These are phyloP conservation scores for Holothuria glaberrima DNA, from an alignment of 35 echinoderm and acorn worm species.

Conservation along the genomic window DNA sequence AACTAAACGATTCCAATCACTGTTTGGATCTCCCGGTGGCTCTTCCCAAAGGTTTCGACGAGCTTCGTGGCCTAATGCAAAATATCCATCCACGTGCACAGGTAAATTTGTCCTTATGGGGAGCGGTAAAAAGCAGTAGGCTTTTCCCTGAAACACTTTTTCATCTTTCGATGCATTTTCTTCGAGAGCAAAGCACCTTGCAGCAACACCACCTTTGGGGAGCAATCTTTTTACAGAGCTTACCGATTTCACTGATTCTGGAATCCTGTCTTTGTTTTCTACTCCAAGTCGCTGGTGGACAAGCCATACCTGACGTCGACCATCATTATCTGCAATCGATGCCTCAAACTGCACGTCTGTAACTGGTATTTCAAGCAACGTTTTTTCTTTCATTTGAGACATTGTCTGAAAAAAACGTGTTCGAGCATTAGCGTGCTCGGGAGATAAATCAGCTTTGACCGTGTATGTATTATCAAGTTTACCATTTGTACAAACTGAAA, in stretches of 20 bases:
- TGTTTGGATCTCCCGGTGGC: neutral
- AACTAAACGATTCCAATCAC: neutral
- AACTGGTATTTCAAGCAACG: neutral
- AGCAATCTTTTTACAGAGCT: neutral
- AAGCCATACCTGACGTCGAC: neutral
- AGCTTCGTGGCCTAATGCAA: constrained; percentile 70
- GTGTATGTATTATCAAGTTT: constrained; percentile 11
- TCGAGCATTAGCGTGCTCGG: neutral
- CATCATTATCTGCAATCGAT: neutral
- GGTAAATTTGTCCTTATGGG: constrained; percentile 41
- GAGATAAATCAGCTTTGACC: neutral
- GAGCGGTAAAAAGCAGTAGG: constrained; percentile 76
- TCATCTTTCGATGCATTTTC: neutral
- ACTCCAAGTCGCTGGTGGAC: constrained; percentile 15
- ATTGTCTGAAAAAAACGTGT: neutral
- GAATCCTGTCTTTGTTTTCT: neutral
- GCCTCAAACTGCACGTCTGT: neutral
- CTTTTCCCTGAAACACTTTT: neutral
- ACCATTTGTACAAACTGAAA: neutral
- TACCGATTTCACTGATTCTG: neutral
- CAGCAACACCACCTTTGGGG: constrained; percentile 67
- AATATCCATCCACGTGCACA: constrained; percentile 84
- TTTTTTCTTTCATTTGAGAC: neutral
- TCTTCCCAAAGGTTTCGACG: constrained; percentile 64
- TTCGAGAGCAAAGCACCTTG: neutral